Evolutionary conservation across 2,888 invertebrate genomes (phyloP).

Genomic region (Agonopterix arenella): DNA sequence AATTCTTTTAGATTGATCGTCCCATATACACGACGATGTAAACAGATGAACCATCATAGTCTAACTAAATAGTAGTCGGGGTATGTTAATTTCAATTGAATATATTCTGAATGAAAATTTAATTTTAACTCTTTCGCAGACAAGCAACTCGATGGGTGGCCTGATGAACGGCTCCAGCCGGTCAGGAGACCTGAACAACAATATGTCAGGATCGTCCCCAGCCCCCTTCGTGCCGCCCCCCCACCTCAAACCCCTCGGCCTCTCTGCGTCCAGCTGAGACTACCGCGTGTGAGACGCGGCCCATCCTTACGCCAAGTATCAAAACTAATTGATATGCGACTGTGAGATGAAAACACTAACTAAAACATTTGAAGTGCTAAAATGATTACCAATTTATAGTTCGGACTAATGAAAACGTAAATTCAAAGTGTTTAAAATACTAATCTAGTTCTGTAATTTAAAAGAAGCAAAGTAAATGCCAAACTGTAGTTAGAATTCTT

Average conservation of each 20-base stretch:
- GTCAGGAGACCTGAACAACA: slow-evolving; percentile 82
- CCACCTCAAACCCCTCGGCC: slow-evolving; percentile 76
- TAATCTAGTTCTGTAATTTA: slow-evolving; percentile 5
- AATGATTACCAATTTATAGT: slow-evolving; percentile 6
- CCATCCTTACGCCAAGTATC: slow-evolving; percentile 67
- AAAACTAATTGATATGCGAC: slow-evolving; percentile 34
- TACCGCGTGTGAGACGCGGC: slow-evolving; percentile 65
- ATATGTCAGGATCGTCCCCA: slow-evolving; percentile 77
- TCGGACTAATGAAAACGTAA: too few species aligned
- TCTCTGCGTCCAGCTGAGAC: slow-evolving; percentile 81
- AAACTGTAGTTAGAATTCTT: slow-evolving; percentile 43
- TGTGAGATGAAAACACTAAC: neutral
- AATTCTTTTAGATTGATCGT: too few species aligned
- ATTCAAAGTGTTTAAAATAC: slow-evolving; percentile 1
- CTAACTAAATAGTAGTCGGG: too few species aligned
- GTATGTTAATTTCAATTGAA: too few species aligned
- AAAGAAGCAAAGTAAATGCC: slow-evolving; percentile 52
- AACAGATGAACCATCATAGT: too few species aligned
- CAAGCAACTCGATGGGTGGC: slow-evolving; percentile 59
- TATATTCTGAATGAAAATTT: too few species aligned
- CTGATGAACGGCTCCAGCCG: slow-evolving; percentile 75
- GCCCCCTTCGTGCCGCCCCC: slow-evolving; percentile 66
- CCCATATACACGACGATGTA: too few species aligned
- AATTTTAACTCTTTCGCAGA: slow-evolving; percentile 30
- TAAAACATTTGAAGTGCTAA: slow-evolving; percentile 5